Evolutionary conservation across 2,113 vertebrate species (phyloP).

Genomic region (Callospermophilus lateralis): DNA sequence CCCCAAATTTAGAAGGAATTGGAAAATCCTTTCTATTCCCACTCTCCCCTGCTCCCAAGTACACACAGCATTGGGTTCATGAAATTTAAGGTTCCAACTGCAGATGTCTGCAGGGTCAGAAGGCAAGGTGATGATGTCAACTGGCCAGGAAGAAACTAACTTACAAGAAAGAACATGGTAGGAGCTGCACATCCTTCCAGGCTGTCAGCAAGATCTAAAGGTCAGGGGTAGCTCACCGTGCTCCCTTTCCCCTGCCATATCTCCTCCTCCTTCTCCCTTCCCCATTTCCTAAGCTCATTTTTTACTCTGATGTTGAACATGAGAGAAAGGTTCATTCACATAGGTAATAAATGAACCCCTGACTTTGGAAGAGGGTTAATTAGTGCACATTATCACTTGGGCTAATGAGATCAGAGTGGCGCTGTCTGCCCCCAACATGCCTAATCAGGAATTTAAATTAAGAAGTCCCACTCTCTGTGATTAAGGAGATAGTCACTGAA

Average conservation of each 20-base stretch:
- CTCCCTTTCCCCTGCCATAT: accelerated
- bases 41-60: not conserved
- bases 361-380: constrained; percentile 71
- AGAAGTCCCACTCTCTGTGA: constrained; percentile 61
- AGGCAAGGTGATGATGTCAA: not conserved
- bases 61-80: not conserved
- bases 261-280: not conserved
- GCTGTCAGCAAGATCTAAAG: not conserved
- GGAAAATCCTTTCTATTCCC: not conserved
- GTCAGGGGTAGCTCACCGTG: not conserved
- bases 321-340: constrained; percentile 59
- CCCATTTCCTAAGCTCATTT: constrained; percentile 43
- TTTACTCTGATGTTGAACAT: constrained; percentile 55
- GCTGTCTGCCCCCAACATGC: constrained; percentile 41
- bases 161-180: not conserved
- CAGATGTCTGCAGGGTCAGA: not conserved
- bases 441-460: constrained; percentile 72
- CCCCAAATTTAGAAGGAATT: not conserved
- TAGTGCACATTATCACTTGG: constrained; percentile 70
- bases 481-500: constrained; percentile 72
- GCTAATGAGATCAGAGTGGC: constrained; percentile 72
- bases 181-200: not conserved
- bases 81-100: not conserved
- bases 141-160: not conserved
- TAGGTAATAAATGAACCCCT: constrained; percentile 71